Base-by-base conservation (phyloP, 2,888 invertebrate species). In the Amiota mariae region DNA sequence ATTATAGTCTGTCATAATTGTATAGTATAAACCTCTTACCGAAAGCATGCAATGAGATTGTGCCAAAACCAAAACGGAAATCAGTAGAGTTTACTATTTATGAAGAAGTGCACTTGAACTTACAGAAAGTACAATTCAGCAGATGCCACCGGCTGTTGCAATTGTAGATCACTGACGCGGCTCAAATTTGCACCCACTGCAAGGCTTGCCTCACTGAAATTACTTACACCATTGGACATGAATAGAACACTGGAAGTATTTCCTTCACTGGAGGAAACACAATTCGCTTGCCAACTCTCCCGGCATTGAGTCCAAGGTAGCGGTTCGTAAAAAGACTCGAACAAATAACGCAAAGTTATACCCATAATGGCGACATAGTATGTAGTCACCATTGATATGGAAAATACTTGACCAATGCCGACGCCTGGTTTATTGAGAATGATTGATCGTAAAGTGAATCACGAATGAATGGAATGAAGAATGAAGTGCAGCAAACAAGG, bases 281-380 rank as follows among this genome's bases (percentile, higher is more conserved):
- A 91, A 48, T 78, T 79, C 1, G 87, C 85, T 36, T 87, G 87
- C 93, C 93, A 93, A 64, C 90, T 90, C 0, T 90, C 82, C 59
- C 90, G 87, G 81, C 94, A 94, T 51, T 89, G 84, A 1, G 93
- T 88, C 94, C 94, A 94, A 9, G 94, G 94, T 74, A 94, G 87
- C 20, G 91, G 89, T 0, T 90, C 82, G 56, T 91, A 90, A 85
- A 94, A 93, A 36, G 94, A 94, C 70, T 92, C 91, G 75, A 92
- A 87, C 75, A 94, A 90, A 86, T 94, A 94, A 81, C 91, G 92
- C 2, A 93, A 80, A 2, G 93, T 93, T 72, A 94, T 88, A 10
- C 93, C 93, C 93, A 94, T 94, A 73, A 94, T 87, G 24, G 92
- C 92, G 75, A 93, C 93, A 88, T 94, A 94, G 84, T 94, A 94